Evolutionary conservation across 2,113 vertebrate species (phyloP).

Genomic region (Sula dactylatra): DNA sequence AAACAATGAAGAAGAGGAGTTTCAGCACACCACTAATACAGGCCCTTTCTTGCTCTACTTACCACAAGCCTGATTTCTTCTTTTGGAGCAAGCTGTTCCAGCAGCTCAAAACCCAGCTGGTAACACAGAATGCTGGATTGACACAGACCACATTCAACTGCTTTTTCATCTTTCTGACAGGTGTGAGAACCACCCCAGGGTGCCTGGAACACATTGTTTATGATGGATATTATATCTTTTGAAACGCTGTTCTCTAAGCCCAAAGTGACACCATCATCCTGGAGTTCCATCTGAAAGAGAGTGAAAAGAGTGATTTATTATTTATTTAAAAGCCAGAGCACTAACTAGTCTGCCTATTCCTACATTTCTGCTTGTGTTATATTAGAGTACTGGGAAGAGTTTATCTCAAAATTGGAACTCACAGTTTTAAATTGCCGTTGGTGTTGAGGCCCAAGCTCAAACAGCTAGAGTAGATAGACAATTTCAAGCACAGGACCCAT

Average conservation of each 20-base stretch:
- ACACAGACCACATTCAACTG: constrained; percentile 90
- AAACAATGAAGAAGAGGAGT: not conserved
- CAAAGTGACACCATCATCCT: constrained; percentile 94
- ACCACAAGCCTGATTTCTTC: constrained; percentile 98
- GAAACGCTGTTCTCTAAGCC: constrained; percentile 93
- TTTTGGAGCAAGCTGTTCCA: constrained; percentile 92
- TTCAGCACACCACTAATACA: not conserved
- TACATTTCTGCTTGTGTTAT: not conserved
- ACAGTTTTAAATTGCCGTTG: not conserved
- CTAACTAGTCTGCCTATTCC: not conserved
- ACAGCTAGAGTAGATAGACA: not conserved
- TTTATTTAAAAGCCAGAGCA: not conserved
- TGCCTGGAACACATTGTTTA: constrained; percentile 98
- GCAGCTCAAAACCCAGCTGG: constrained; percentile 94
- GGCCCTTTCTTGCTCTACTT: constrained; percentile 61
- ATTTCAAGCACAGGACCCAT: not conserved
- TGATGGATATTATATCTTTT: constrained; percentile 94
- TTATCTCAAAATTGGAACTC: not conserved
- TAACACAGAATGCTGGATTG: constrained; percentile 99
- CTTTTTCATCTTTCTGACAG: constrained; percentile 96
- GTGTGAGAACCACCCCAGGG: constrained; percentile 98
- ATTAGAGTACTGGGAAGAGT: not conserved
- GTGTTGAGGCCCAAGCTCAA: not conserved
- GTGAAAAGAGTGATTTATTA: not conserved
- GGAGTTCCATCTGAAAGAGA: constrained; percentile 93